phyloP scores from a whole-genome alignment of 2,113 vertebrate genomes.

The Emydura subglobosa region DNA sequence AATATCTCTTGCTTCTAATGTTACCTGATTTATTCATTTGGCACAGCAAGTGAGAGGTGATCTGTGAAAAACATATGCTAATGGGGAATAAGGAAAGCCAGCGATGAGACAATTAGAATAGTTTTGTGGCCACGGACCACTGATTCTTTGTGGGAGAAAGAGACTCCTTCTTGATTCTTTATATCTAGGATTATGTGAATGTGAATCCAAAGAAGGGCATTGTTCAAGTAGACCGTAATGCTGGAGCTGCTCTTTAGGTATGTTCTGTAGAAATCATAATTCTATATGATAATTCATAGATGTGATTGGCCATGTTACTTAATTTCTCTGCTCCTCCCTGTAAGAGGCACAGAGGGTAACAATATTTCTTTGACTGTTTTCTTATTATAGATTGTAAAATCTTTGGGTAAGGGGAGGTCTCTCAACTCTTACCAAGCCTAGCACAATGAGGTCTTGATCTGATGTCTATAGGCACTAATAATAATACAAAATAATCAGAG shows the following conservation, averaged over 20 bases:
- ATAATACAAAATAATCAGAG: not conserved
- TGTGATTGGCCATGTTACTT: not conserved
- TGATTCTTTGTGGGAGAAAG: not conserved
- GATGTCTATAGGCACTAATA: not conserved
- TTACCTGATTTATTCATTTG: not conserved
- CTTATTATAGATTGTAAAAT: fast-evolving
- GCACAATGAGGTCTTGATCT: not conserved
- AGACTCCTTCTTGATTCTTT: not conserved
- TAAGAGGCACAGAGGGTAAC: not conserved
- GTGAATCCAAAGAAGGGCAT: fast-evolving
- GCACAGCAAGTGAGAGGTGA: not conserved
- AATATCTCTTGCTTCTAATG: fast-evolving
- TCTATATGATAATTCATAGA: fast-evolving
- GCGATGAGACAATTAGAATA: not conserved
- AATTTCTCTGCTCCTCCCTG: fast-evolving
- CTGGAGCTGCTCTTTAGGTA: fast-evolving
- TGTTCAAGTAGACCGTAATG: not conserved
- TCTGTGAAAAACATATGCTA: not conserved
- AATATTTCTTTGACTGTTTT: not conserved
- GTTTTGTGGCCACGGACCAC: not conserved
- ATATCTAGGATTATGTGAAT: not conserved
- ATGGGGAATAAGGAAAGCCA: fast-evolving
- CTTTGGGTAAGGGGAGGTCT: not conserved
- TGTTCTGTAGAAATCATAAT: not conserved
- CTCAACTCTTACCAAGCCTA: not conserved